These are phyloP conservation scores for Acrocera orbiculus DNA, from an alignment of 2,888 invertebrate species.

Conservation along the genomic window DNA sequence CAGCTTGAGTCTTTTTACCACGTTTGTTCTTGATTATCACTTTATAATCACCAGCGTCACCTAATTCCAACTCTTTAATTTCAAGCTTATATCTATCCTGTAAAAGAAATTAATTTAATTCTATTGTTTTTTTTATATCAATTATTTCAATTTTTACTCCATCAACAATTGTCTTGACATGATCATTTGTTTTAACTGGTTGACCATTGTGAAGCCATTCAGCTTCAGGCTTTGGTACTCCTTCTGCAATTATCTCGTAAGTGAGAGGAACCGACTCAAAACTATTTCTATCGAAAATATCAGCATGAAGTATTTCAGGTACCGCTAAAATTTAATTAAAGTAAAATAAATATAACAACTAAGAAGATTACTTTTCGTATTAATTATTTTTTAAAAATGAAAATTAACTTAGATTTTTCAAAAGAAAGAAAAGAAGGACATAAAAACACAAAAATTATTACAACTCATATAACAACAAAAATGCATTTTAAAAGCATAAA, in stretches of 20 bases:
- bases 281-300: slow-evolving; percentile 53
- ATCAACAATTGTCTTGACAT: slow-evolving; percentile 43
- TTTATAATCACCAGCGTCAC: slow-evolving; percentile 68
- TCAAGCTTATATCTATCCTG: slow-evolving; percentile 52
- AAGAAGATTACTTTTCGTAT: slow-evolving; percentile 3
- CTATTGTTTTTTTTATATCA: not conserved
- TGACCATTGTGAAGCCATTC: slow-evolving; percentile 65
- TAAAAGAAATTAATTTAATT: not conserved
- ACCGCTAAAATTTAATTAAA: slow-evolving; percentile 39
- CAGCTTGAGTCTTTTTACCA: slow-evolving; percentile 59
- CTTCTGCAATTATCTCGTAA: slow-evolving; percentile 61
- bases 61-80: slow-evolving; percentile 46
- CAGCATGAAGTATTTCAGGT: slow-evolving; percentile 53
- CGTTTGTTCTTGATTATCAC: slow-evolving; percentile 66
- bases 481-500: too few relatives aligned
- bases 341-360: slow-evolving; percentile 29
- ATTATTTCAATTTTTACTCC: slow-evolving; percentile 28
- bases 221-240: slow-evolving; percentile 58
- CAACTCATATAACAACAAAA: too few relatives aligned
- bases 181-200: slow-evolving; percentile 45
- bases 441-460: too few relatives aligned
- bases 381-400: not conserved
- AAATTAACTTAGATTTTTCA: too few relatives aligned
- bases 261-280: slow-evolving; percentile 67
- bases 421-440: too few relatives aligned